Conservation (phyloP, 2,113 vertebrate genomes). For the Pangasianodon gigas region DNA sequence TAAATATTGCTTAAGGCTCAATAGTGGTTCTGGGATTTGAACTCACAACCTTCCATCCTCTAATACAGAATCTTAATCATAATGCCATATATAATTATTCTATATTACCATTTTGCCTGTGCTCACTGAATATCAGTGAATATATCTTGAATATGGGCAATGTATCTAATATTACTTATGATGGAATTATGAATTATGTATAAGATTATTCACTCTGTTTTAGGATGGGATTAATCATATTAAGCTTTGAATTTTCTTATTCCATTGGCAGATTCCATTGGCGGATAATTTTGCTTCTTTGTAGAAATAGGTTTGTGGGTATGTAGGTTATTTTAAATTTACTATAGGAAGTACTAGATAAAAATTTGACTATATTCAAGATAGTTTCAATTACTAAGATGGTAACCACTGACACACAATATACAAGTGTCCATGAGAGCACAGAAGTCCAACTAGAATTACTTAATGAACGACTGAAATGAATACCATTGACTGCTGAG, state of each 20-base stretch:
- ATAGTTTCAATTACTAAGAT: not conserved
- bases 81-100: constrained; percentile 2
- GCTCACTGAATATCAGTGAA: not conserved
- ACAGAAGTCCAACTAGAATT: not conserved
- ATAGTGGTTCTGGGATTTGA: not conserved
- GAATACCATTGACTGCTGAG: not conserved
- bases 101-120: not conserved
- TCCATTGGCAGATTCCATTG: no score
- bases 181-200: not conserved
- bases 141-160: not conserved
- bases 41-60: not conserved
- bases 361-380: not conserved
- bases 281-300: not conserved
- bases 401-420: not conserved
- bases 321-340: not conserved
- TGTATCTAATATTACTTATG: not conserved
- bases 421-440: not conserved
- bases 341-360: not conserved
- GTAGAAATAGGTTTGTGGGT: not conserved
- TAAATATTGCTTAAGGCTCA: not conserved
- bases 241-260: not conserved
- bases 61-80: constrained; percentile 7
- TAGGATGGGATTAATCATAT: not conserved
- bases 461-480: not conserved
- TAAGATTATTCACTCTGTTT: not conserved